Conservation (phyloP, 1,140 invertebrate genomes). For the Formica selysi region DNA sequence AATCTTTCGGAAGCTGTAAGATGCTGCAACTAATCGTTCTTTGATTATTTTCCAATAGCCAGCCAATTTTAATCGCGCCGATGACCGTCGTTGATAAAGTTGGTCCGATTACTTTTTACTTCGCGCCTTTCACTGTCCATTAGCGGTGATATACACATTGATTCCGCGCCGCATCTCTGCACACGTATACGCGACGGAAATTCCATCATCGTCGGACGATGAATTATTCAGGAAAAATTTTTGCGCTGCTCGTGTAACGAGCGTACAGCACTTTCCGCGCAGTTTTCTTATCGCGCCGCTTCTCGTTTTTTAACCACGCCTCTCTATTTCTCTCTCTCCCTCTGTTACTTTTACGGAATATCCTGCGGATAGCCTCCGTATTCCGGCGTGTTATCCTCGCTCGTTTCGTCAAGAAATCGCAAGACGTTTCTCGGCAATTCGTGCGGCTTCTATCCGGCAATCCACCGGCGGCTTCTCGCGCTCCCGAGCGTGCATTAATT, state of each 20-base stretch:
- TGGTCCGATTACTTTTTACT: constrained; percentile 45
- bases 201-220: constrained; percentile 45
- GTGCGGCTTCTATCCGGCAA: constrained; percentile 60
- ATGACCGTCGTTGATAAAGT: constrained; percentile 69
- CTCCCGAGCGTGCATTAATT: constrained; percentile 64
- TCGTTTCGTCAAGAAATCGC: constrained; percentile 73
- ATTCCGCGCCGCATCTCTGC: constrained; percentile 15
- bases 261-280: constrained; percentile 23
- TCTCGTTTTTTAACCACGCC: constrained; percentile 31
- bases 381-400: constrained; percentile 55
- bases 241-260: constrained; percentile 33
- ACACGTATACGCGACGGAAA: constrained; percentile 35
- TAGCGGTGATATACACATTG: constrained; percentile 49
- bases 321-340: neutral
- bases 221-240: constrained; percentile 66
- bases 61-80: neutral
- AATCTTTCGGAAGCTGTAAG: neutral
- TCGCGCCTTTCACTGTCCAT: constrained; percentile 42
- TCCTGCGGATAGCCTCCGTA: constrained; percentile 31
- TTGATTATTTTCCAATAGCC: neutral
- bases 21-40: neutral
- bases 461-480: constrained; percentile 37
- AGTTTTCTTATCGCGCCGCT: constrained; percentile 50
- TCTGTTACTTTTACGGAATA: neutral
- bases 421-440: constrained; percentile 20